A percentile compares a stretch with the other conserved stretches of the same genome.
Conservation (phyloP, 2,113 vertebrate genomes). For the Oncorhynchus kisutch region DNA sequence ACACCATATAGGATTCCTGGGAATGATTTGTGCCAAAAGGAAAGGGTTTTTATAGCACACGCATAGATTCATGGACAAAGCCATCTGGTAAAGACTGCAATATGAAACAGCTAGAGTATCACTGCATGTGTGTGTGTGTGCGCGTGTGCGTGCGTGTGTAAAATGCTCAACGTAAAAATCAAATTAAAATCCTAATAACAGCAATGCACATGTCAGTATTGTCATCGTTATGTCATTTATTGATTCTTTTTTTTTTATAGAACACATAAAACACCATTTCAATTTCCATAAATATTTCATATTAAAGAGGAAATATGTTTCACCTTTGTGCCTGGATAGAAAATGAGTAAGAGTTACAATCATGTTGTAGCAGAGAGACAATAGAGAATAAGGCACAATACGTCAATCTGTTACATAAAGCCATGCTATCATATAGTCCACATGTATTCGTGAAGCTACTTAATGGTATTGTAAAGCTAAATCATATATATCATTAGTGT, state of each 20-base stretch:
- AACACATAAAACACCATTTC: constrained; percentile 79
- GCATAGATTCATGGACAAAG: constrained; percentile 5
- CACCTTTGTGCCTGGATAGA: constrained; percentile 70
- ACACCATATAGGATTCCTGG: background rate
- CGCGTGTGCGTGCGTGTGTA: no score
- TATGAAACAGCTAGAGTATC: constrained; percentile 1
- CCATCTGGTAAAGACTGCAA: constrained; percentile 5
- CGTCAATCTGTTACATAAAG: constrained; percentile 67
- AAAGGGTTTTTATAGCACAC: background rate
- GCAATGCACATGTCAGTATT: constrained; percentile 63
- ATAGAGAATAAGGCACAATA: constrained; percentile 85
- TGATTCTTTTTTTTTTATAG: constrained; percentile 63
- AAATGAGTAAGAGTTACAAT: constrained; percentile 63
- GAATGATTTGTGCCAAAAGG: constrained; percentile 6
- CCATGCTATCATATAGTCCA: constrained; percentile 80
- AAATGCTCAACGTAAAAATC: background rate
- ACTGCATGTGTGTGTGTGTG: no score
- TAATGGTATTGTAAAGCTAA: constrained; percentile 74
- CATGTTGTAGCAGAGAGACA: constrained; percentile 75
- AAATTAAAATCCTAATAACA: constrained; percentile 9
- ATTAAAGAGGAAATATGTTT: constrained; percentile 74
- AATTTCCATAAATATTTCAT: constrained; percentile 80
- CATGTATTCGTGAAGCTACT: constrained; percentile 71
- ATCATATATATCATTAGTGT: constrained; percentile 63
- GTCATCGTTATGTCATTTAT: constrained; percentile 81